Conservation (phyloP, 2,888 invertebrate species). For the Dryobota labecula region DNA sequence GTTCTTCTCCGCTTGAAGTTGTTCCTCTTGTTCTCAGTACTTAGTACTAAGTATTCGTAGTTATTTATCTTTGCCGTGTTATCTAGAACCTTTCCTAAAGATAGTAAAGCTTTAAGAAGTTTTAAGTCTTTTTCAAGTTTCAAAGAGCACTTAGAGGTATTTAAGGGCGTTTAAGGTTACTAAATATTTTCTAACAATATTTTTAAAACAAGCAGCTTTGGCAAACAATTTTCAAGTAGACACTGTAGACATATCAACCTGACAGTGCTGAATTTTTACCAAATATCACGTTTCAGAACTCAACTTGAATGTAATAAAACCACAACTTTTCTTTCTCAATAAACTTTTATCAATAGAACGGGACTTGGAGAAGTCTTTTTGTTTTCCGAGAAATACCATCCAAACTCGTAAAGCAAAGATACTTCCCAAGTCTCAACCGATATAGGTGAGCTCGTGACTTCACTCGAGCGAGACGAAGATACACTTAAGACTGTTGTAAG, state of each 20-base stretch:
- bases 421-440: constrained; percentile 24
- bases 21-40: constrained; percentile 5
- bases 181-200: background rate
- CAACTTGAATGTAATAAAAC: constrained; percentile 10
- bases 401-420: constrained; percentile 28
- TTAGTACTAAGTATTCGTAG: background rate
- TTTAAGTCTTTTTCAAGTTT: background rate
- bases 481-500: constrained; percentile 1
- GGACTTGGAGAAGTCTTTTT: constrained; percentile 11
- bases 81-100: background rate
- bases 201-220: background rate
- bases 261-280: constrained; percentile 3
- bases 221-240: background rate
- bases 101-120: background rate
- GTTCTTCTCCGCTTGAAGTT: background rate
- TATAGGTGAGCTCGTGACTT: constrained; percentile 17
- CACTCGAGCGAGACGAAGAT: constrained; percentile 8
- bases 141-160: too few species aligned
- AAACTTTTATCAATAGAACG: constrained; percentile 34
- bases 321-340: constrained; percentile 20
- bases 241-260: background rate
- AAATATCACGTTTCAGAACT: constrained; percentile 10
- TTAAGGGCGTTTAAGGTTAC: background rate
- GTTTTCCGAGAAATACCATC: constrained; percentile 19
- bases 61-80: background rate